Conservation (phyloP, 2,797 vertebrate species). For the Cottoperca gobio region DNA sequence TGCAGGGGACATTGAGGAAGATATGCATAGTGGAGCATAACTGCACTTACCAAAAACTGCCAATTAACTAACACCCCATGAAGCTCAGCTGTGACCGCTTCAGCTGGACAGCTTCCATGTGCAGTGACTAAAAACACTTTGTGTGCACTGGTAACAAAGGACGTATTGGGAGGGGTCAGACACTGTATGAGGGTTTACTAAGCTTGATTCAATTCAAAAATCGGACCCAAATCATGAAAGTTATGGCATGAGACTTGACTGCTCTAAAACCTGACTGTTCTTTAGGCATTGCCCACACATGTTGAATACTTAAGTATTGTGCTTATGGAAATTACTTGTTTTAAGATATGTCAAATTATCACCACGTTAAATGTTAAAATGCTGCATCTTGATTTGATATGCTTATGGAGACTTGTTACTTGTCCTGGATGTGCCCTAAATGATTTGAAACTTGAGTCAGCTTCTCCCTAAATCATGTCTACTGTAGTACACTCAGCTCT, state of each 20-base stretch:
- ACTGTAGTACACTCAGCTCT: not conserved
- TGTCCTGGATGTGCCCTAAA: not conserved
- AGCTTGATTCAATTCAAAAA: slow-evolving; percentile 18
- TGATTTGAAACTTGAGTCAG: not conserved
- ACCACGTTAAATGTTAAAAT: not conserved
- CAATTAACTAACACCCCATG: slow-evolving; percentile 81
- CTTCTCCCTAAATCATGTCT: slow-evolving; percentile 5
- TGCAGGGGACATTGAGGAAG: slow-evolving; percentile 74
- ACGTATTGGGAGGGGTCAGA: slow-evolving; percentile 33
- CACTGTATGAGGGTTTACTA: slow-evolving; percentile 18
- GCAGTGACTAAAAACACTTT: slow-evolving; percentile 62
- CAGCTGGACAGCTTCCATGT: slow-evolving; percentile 68
- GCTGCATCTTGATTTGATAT: not conserved
- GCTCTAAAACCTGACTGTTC: not conserved
- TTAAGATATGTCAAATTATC: not conserved
- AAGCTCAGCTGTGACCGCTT: slow-evolving; percentile 71
- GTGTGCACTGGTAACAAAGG: slow-evolving; percentile 30
- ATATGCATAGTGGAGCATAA: slow-evolving; percentile 83
- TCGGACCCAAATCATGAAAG: not conserved
- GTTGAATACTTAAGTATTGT: not conserved
- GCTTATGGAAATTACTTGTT: not conserved
- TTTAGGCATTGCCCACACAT: not conserved
- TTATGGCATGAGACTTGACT: not conserved
- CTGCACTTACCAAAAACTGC: slow-evolving; percentile 74
- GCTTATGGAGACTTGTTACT: not conserved